Base-by-base conservation (phyloP, 1,140 invertebrate species). In the Antheraea pernyi region DNA sequence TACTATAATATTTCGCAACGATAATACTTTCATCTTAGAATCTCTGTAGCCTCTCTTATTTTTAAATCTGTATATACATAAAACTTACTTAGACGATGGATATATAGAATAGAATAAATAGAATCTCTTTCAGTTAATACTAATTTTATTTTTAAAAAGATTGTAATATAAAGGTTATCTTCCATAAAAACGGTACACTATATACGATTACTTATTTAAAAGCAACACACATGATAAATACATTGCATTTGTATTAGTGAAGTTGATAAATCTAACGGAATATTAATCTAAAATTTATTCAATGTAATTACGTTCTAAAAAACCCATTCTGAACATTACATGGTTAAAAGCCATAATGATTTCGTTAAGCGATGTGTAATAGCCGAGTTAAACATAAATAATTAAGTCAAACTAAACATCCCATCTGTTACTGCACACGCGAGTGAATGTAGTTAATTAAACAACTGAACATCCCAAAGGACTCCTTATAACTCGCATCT, bases 401-500 rank as follows among this genome's bases (percentile, higher is more conserved):
- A 65, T 65, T 46, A 65, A 46, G 30, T 39, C 62, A 53, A 48
- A 48, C 8, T 18, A 48, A 19, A 65, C 64, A 65, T 65, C 42
- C 46, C 64, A 65, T 65, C 19, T 65, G 4, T 11, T 5, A 64
- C 36, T 30, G n/a, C 64, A 42, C 64, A 65, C 64, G 64, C 64
- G 37, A 39, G n/a, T 39, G 46, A 53, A 53, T 13, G 64, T 11
- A 19, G 18, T 48, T 65, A 65, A 65, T 65, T 65, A 65, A 65
- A 64, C 37, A 63, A 9, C 22, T 11, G 60, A 69, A 61, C 61
- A 36, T 65, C 60, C 60, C 19, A 6, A 30, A 61, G 60, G 60
- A 61, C n/a, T 61, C 48, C 63, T 72, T 58, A 62, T 59, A 69
- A 72, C 67, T 68, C 63, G 48, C 46, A 66, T 72, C 67, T 69